These are phyloP conservation scores for Nymphalis c-album DNA, from an alignment of 2,888 invertebrate genomes.

Conservation along the genomic window DNA sequence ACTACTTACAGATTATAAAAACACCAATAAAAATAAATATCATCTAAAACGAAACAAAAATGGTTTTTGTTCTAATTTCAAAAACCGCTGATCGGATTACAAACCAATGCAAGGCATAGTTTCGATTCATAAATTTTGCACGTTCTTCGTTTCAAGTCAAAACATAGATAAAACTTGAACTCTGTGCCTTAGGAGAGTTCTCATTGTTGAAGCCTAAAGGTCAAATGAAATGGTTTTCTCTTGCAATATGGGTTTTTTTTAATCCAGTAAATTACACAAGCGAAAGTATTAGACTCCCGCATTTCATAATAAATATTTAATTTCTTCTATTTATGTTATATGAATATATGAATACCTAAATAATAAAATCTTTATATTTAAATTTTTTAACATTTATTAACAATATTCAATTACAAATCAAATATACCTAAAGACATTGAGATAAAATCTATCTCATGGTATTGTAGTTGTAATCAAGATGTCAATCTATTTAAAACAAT, in stretches of 20 bases:
- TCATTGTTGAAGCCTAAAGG: neutral
- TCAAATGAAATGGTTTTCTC: neutral
- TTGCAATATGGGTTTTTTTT: neutral
- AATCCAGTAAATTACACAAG: too few species aligned
- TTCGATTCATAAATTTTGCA: neutral
- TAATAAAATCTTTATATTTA: too few species aligned
- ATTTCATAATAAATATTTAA: too few species aligned
- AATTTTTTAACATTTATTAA: neutral
- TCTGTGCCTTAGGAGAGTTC: neutral
- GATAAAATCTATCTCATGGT: conserved; percentile 11
- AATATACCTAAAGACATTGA: conserved; percentile 1
- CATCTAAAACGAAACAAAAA: too few species aligned
- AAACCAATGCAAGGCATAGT: neutral
- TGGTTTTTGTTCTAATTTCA: too few species aligned
- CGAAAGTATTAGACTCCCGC: too few species aligned
- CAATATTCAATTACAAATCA: conserved; percentile 12
- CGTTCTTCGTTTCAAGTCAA: neutral
- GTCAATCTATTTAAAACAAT: conserved; percentile 10
- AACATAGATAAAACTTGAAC: neutral
- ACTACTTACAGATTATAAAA: too few species aligned
- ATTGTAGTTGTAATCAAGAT: conserved; percentile 3
- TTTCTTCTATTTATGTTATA: too few species aligned
- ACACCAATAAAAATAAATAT: too few species aligned
- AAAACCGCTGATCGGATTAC: too few species aligned
- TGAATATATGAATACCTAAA: too few species aligned